Evolutionary conservation across 1,140 invertebrate species (phyloP), one percentile per base, ranked within the genome.

Genomic region (Drosophila parabipectinata): DNA sequence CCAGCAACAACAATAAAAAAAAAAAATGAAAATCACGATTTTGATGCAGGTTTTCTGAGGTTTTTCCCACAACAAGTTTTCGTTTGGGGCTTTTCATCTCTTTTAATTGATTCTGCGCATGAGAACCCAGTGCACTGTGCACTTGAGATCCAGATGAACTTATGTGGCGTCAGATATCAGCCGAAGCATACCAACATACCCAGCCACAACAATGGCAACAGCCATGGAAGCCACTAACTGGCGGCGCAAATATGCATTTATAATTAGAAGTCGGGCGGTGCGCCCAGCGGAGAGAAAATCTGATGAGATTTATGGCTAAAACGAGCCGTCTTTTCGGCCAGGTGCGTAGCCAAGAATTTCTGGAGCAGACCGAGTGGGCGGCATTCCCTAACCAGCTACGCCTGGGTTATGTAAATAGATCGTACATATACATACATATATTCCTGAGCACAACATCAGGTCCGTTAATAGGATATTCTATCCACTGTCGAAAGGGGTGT

Each of bases 71-170:
- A 88, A 79, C 84, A 63, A 74, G 79, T 88, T 87, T 51, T 73
- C 44, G 71, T 74, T 62, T 37, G 44, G 34, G 26, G 51, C 21
- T 53, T 85, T 77, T 62, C 58, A 50, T 83, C 62, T 48, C 54
- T 76, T 77, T 88, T 88, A 88, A 87, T 88, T 88, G 79, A 87
- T 87, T 88, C 60, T 62, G 66, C 62, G 67, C 75, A 72, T 87
- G 82, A 82, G 83, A 88, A 79, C 50, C 39, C 60, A 78, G 61
- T 41, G 73, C 73, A 64, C 62, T 63, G 64, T 85, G 81, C 83
- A 85, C 82, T 85, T 88, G 82, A 83, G 79, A 83, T 87, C 79
- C 79, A 87, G 82, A 87, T 87, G 83, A 83, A 87, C 83, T 88
- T 88, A 87, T 77, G 79, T 54, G 52, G 39, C 74, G 56, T 82